Evolutionary conservation across 2,797 vertebrate genomes (phyloP).

Genomic region (Lepilemur septentrionalis): DNA sequence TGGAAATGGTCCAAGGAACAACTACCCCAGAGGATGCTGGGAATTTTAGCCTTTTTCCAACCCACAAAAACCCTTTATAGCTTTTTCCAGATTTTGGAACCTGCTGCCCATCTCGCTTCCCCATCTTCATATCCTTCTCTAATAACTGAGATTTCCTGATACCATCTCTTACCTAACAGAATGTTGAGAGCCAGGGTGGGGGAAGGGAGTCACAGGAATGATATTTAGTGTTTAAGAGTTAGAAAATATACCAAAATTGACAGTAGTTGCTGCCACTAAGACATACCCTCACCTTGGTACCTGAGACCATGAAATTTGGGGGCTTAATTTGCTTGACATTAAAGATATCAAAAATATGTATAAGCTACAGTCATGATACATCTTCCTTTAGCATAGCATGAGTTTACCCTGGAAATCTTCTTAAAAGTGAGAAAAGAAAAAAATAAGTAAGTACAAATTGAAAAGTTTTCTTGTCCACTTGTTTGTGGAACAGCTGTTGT

Average conservation of each 20-base stretch:
- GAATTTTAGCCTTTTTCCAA: conserved; percentile 38
- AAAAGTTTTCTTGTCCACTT: not conserved
- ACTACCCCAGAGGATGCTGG: not conserved
- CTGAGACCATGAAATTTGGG: not conserved
- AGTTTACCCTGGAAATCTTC: not conserved
- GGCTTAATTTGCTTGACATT: not conserved
- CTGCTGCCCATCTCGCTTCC: not conserved
- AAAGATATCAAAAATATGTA: not conserved
- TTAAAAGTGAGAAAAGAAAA: not conserved
- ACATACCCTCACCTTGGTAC: not conserved
- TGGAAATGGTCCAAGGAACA: conserved; percentile 2
- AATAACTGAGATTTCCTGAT: not conserved
- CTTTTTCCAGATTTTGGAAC: conserved; percentile 16
- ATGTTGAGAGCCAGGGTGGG: not conserved
- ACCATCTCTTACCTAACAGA: not conserved
- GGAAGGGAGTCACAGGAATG: not conserved
- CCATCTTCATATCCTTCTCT: not conserved
- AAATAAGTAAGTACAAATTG: conserved; percentile 7
- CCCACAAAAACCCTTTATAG: not conserved
- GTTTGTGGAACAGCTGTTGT: not conserved
- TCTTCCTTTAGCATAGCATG: not conserved
- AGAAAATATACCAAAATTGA: not conserved
- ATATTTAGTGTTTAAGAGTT: not conserved
- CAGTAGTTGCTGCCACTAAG: not conserved
- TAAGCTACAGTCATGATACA: not conserved